Percentiles rank a stretch among this genome's conserved stretches.
phyloP scores from a whole-genome alignment of 1,140 invertebrate genomes.

The Grapholita molesta region DNA sequence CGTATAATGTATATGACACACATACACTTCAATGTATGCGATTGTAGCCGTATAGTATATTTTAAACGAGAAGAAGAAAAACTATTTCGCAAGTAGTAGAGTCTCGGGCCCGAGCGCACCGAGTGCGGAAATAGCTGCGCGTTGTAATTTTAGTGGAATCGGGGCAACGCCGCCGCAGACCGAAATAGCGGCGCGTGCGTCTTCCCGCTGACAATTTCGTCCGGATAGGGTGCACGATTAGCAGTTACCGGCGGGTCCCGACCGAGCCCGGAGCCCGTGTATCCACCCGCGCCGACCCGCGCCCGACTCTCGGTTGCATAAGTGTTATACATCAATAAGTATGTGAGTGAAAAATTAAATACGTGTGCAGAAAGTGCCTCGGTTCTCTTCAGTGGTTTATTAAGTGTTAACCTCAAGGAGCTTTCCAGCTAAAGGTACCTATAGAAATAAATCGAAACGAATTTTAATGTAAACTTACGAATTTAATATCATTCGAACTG shows the following conservation, averaged over 20 bases:
- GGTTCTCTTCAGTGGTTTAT: background rate
- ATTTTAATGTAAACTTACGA: background rate
- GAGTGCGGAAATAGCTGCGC: constrained; percentile 73
- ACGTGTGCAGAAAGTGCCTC: background rate
- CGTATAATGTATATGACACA: no score
- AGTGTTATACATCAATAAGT: background rate
- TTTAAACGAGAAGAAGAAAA: no score
- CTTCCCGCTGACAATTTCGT: constrained; percentile 71
- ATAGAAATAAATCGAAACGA: background rate
- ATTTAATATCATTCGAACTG: constrained; percentile 21
- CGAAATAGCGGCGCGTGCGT: constrained; percentile 70
- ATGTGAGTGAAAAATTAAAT: background rate
- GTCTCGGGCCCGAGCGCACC: constrained; percentile 47
- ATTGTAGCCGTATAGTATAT: no score
- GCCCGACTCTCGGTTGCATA: constrained; percentile 1
- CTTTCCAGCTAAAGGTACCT: background rate
- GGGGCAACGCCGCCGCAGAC: constrained; percentile 72
- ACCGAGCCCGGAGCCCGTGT: constrained; percentile 17
- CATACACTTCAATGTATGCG: no score
- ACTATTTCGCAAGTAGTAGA: constrained; percentile 50
- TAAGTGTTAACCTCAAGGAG: background rate
- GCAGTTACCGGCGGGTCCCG: constrained; percentile 33
- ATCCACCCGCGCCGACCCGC: background rate
- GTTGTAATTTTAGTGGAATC: constrained; percentile 77
- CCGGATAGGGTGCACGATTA: constrained; percentile 71